Evolutionary conservation across 2,888 invertebrate genomes (phyloP).

Genomic region (Ceramica pisi): DNA sequence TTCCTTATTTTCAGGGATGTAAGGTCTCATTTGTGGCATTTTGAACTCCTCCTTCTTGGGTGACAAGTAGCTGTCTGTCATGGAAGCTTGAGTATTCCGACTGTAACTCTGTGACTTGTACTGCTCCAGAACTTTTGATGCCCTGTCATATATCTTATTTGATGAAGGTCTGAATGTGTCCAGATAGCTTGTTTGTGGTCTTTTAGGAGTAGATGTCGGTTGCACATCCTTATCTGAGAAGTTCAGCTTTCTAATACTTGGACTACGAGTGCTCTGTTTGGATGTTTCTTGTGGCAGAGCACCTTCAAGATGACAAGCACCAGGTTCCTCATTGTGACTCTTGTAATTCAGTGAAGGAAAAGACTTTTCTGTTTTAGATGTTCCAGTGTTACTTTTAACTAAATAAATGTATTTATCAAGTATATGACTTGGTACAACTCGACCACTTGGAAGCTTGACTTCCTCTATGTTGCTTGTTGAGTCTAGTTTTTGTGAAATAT

Average conservation of each 20-base stretch:
- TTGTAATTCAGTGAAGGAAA: conserved; percentile 59
- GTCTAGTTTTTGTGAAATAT: conserved; percentile 82
- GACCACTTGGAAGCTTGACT: conserved; percentile 81
- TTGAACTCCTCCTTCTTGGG: conserved; percentile 83
- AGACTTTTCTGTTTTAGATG: conserved; percentile 69
- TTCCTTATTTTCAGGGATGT: conserved; percentile 75
- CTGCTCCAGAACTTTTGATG: conserved; percentile 85
- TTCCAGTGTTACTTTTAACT: conserved; percentile 78
- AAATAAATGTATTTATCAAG: conserved; percentile 88
- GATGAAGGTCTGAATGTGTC: conserved; percentile 83
- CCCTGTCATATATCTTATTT: conserved; percentile 86
- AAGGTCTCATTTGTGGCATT: conserved; percentile 86
- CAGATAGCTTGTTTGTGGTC: conserved; percentile 68
- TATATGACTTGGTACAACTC: conserved; percentile 78
- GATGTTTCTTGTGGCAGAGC: conserved; percentile 58
- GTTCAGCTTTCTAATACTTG: conserved; percentile 81
- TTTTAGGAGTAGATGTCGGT: conserved; percentile 87
- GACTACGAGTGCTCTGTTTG: conserved; percentile 72
- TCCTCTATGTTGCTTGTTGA: conserved; percentile 73
- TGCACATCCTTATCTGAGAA: conserved; percentile 85
- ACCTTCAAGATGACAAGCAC: conserved; percentile 63
- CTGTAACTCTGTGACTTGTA: conserved; percentile 82
- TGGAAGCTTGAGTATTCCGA: conserved; percentile 73
- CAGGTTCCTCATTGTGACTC: conserved; percentile 59
- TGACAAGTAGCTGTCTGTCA: conserved; percentile 74